phyloP scores from a whole-genome alignment of 2,113 vertebrate species.

The Passer domesticus region DNA sequence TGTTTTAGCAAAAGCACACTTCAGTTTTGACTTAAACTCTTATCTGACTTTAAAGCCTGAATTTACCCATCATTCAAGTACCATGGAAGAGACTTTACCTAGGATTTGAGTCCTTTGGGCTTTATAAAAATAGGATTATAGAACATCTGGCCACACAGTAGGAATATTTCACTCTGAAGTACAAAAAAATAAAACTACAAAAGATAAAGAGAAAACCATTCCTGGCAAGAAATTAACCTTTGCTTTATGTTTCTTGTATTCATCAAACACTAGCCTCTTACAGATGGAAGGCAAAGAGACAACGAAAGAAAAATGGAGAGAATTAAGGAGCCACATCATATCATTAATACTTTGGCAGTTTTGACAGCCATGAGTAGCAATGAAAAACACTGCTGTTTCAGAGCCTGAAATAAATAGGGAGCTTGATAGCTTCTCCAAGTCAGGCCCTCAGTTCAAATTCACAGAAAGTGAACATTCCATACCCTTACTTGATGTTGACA shows the following conservation, averaged over 20 bases:
- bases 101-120: constrained; percentile 50
- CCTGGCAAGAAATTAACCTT: constrained; percentile 71
- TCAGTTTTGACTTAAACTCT: not conserved
- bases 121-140: constrained; percentile 71
- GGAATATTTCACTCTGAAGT: constrained; percentile 72
- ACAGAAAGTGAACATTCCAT: not conserved
- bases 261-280: constrained; percentile 57
- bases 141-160: constrained; percentile 76
- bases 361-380: constrained; percentile 30
- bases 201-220: constrained; percentile 72
- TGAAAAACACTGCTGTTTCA: constrained; percentile 1
- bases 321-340: constrained; percentile 65
- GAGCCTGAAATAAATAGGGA: not conserved
- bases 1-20: not conserved
- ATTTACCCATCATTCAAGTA: constrained; percentile 36
- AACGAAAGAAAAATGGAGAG: constrained; percentile 46
- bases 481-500: not conserved
- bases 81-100: constrained; percentile 40
- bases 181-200: constrained; percentile 74
- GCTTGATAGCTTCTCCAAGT: not conserved
- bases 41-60: not conserved
- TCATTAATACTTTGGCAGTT: constrained; percentile 64
- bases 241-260: constrained; percentile 70
- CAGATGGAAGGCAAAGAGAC: constrained; percentile 58
- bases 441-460: not conserved